Evolutionary conservation across 2,797 vertebrate species (phyloP), one percentile per base, ranked within the genome.

Genomic region (Ispidina lecontei): DNA sequence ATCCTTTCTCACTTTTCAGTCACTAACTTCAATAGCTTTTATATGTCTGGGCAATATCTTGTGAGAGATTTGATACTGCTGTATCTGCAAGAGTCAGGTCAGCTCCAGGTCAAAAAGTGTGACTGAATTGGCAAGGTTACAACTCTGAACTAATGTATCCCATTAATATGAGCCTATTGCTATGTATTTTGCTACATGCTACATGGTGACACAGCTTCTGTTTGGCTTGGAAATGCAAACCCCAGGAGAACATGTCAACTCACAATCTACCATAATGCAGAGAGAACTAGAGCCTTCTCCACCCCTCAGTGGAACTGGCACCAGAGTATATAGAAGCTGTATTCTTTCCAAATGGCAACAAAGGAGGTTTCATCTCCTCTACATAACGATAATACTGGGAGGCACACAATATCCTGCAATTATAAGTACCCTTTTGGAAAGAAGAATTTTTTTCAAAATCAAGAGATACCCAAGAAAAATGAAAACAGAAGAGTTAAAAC

Each of bases 321-420:
- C 6, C 22, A 39, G 51, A 54, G 7, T 7, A 7, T 22, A 46
- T 8, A 23, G 46, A 91, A 52, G 33, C 35, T 71, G 79, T 83
- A 49, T 31, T 18, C 26, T 71, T 80, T 75, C n/a, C 18, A 89
- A 83, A 46, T 31, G 18, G 5, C 44, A 75, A 10, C 35, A 65
- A 83, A 93, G 26, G 14, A 82, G 11, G 10, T 43, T 10, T 35
- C 9, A 22, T 70, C 33, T 80, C n/a, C 91, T 51, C 19, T 23
- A 35, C 4, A 3, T 5, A 28, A 8, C 51, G 51, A 77, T 29
- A 71, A 54, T 23, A 74, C 12, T 10, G 46, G 15, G 41, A 92
- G 26, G 31, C 14, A 83, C 21, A 33, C 0, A 0, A 8, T 47
- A 71, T 47, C 43, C 33, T 0, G 0, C 9, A 46, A 18, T 9